Base-by-base conservation (phyloP, 2,113 vertebrate genomes). In the Cynoglossus semilaevis region DNA sequence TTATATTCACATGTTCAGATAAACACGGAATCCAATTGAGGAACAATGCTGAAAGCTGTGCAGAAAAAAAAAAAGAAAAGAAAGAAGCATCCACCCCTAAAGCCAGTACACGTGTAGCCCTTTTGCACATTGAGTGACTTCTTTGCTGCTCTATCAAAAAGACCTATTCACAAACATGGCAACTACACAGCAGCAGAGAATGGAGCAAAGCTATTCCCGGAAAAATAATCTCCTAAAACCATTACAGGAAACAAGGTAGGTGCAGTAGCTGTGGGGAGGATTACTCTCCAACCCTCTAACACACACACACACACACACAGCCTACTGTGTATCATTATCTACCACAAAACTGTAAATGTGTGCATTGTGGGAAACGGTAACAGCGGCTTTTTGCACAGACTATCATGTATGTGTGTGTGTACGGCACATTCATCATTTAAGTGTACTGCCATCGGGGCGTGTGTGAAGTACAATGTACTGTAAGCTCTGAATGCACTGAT, bases 151-250 rank as follows among this genome's bases (percentile, higher is more conserved):
- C 75, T 70, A 84, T 85, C 67, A 81, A 80, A 85, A 80, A 22
- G 16, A 59, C 69, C 85, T 73, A 81, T 85, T 88, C 79, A 83
- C 77, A 80, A 82, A 86, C 82, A 79, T 78, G 72, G 82, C 70
- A 67, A 76, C 22, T 64, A 71, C 29, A 74, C 22, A 62, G 36
- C 59, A 44, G 51, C 1, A 7, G 56, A 75, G 77, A 77, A 85
- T 67, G 67, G 65, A 82, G 76, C 65, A 53, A 76, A 70, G 74
- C 75, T 87, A 84, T 88, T 86, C 83, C 69, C 64, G 53, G 77
- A 77, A 70, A 86, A 86, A 86, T 88, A 88, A 91, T 90, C 87
- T 84, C 72, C 70, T 88, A 88, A 90, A 88, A 88, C 81, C 87
- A 88, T 90, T 89, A 89, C 63, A 11, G 70, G 67, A 77, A 87